Evolutionary conservation across 2,797 vertebrate genomes (phyloP), one percentile per base, ranked within the genome.

Genomic region (Cichlasoma orientale): DNA sequence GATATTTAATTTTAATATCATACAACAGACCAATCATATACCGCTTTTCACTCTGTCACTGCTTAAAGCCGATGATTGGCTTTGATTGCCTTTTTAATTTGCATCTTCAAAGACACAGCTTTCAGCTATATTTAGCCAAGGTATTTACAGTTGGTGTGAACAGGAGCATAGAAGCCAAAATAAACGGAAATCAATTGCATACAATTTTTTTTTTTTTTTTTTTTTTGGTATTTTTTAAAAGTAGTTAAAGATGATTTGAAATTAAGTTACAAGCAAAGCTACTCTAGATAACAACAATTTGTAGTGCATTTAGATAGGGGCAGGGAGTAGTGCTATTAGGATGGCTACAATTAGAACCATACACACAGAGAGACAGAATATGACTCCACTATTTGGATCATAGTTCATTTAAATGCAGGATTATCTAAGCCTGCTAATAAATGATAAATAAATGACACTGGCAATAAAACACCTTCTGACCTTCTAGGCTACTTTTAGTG

Each of bases 71-170:
- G 55, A 79, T 53, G 56, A 82, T 68, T 73, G 33, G 14, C 69
- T 58, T 59, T 66, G 68, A 80, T 70, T 73, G 71, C 38, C 14
- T 47, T 68, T 66, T 78, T 80, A 61, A 75, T 78, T 74, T 72
- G 27, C 19, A 69, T 56, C 38, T 59, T 66, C 54, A 82, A 27
- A 83, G 72, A 70, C 63, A 63, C 27, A 25, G 25, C 10, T 79
- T 85, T 82, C 58, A 44, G 41, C 27, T 56, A 25, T 50, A 68
- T 50, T 50, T 68, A 68, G 25, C 63, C 52, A 75, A 33, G 41
- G 61, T 79, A 70, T 79, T 82, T 83, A 74, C 56, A 72, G 54
- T 77, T 56, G 66, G 4, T 63, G 61, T 57, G 23, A 52, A 77
- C 33, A 58, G 74, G 50, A 50, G 54, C 72, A 57, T 74, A 8